Evolutionary conservation across 1,140 invertebrate genomes (phyloP).

Genomic region (Idris sp.): DNA sequence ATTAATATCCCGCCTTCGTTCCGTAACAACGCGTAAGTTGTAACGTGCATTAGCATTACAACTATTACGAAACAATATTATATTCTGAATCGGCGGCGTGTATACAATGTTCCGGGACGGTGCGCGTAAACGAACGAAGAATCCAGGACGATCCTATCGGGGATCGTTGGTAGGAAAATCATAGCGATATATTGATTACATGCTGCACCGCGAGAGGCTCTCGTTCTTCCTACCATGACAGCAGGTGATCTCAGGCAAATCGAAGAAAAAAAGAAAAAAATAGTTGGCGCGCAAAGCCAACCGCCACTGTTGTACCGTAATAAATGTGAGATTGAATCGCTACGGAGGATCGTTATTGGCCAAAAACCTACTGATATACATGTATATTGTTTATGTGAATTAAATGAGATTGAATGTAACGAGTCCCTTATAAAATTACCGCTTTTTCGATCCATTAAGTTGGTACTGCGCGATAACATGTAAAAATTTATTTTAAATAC

Average conservation of each 20-base stretch:
- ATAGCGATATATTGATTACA: constrained; percentile 60
- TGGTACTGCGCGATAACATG: neutral
- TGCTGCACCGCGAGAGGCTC: constrained; percentile 40
- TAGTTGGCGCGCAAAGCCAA: constrained; percentile 43
- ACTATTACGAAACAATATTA: constrained; percentile 58
- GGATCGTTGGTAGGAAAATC: constrained; percentile 49
- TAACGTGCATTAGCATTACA: constrained; percentile 46
- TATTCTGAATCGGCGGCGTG: constrained; percentile 34
- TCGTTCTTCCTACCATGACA: constrained; percentile 51
- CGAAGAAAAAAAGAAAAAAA: constrained; percentile 55
- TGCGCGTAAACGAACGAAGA: constrained; percentile 46
- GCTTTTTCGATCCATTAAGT: constrained; percentile 11
- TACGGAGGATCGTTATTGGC: constrained; percentile 47
- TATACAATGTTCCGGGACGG: constrained; percentile 31
- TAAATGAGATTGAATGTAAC: constrained; percentile 22
- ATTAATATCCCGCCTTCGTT: constrained; percentile 30
- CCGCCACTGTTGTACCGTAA: constrained; percentile 60
- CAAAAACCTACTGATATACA: constrained; percentile 20
- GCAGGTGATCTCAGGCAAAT: constrained; percentile 48
- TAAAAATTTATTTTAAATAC: neutral
- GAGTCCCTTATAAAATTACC: constrained; percentile 1
- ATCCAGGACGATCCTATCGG: constrained; percentile 52
- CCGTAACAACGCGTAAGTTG: constrained; percentile 45
- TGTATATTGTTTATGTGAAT: constrained; percentile 34
- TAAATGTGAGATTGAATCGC: constrained; percentile 69